Percentiles rank a stretch among this genome's conserved stretches.
Evolutionary conservation across 2,888 invertebrate species (phyloP).

Genomic region (Tyria jacobaeae): DNA sequence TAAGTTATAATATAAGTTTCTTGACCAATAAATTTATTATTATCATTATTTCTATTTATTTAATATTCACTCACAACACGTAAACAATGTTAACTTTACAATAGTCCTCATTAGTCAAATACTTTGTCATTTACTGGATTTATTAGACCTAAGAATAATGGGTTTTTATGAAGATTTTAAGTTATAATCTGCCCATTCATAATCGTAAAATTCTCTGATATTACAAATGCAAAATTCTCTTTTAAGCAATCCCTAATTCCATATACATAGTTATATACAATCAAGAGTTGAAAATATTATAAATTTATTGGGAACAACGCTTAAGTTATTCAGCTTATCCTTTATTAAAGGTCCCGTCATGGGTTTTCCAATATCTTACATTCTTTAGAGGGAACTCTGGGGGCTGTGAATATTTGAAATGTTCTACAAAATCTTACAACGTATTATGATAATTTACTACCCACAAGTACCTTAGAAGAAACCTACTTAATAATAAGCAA

Average conservation of each 20-base stretch:
- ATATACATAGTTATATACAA: slow-evolving; percentile 12
- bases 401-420: slow-evolving; percentile 63
- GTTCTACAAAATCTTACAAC: slow-evolving; percentile 54
- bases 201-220: neutral
- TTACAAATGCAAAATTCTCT: slow-evolving; percentile 5
- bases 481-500: too few relatives aligned
- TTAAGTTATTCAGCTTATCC: slow-evolving; percentile 64
- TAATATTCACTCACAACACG: too few relatives aligned
- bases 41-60: too few relatives aligned
- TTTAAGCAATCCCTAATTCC: neutral
- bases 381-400: slow-evolving; percentile 65
- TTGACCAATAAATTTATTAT: too few relatives aligned
- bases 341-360: slow-evolving; percentile 69
- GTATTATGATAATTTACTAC: slow-evolving; percentile 54
- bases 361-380: slow-evolving; percentile 69
- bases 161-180: neutral
- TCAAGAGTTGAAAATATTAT: slow-evolving; percentile 44
- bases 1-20: too few relatives aligned
- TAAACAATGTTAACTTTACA: too few relatives aligned
- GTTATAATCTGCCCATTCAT: neutral
- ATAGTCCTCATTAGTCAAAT: too few relatives aligned
- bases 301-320: slow-evolving; percentile 58
- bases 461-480: slow-evolving; percentile 18
- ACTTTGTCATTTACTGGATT: too few relatives aligned
- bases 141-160: neutral